phyloP scores from a whole-genome alignment of 2,888 invertebrate genomes.

The Nephrotoma appendiculata region DNA sequence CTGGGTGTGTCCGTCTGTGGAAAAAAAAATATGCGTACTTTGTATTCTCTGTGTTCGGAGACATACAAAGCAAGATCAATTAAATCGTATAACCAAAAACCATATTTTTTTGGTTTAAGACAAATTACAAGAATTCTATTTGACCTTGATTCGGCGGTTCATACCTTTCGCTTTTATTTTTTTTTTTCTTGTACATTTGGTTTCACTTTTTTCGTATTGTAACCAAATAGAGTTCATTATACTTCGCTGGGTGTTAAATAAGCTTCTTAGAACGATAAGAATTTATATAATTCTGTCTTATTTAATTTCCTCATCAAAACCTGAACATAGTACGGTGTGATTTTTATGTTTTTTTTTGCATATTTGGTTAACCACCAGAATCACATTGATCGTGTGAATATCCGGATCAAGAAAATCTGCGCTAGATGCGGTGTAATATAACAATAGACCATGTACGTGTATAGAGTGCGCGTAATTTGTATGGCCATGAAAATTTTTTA shows the following conservation, averaged over 20 bases:
- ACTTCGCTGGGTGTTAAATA: not conserved
- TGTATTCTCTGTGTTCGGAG: not conserved
- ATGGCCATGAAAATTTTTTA: not conserved
- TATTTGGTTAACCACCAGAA: not conserved
- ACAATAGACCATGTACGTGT: not conserved
- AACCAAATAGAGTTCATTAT: not conserved
- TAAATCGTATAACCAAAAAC: not conserved
- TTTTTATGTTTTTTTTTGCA: not conserved
- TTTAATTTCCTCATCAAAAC: not conserved
- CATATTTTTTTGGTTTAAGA: not conserved
- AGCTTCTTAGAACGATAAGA: not conserved
- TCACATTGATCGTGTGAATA: not conserved
- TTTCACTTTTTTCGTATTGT: not conserved
- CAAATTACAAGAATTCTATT: not conserved
- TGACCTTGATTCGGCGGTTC: not conserved
- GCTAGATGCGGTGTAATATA: not conserved
- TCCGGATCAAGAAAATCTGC: not conserved
- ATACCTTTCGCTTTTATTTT: not conserved
- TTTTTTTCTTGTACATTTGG: not conserved
- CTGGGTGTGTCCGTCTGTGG: not conserved
- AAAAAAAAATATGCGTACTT: not conserved
- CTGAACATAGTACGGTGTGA: not conserved
- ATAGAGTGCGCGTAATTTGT: not conserved
- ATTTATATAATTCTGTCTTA: not conserved
- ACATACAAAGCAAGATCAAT: not conserved